These are phyloP conservation scores for Grammomys surdaster DNA, from an alignment of 2,113 vertebrate genomes.

Conservation along the genomic window DNA sequence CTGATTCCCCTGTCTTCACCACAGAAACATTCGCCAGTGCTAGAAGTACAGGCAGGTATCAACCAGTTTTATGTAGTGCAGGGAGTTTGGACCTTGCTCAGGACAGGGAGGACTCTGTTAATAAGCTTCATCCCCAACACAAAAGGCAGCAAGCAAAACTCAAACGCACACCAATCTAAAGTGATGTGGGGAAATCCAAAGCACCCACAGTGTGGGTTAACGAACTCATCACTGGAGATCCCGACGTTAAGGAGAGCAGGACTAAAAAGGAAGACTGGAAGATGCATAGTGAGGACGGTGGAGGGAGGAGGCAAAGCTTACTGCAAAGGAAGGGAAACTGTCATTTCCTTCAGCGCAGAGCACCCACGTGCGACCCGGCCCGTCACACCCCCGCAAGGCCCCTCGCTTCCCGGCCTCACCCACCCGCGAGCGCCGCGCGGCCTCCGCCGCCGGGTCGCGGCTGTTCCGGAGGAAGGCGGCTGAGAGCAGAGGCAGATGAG, in stretches of 20 bases:
- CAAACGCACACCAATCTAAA: neutral
- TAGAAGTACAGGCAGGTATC: neutral
- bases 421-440: neutral
- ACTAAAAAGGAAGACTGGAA: neutral
- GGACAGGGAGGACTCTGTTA: too few species aligned
- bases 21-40: neutral
- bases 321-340: neutral
- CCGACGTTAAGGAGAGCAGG: neutral
- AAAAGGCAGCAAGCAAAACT: neutral
- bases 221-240: neutral
- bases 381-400: conserved; percentile 55
- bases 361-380: neutral
- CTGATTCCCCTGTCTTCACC: neutral
- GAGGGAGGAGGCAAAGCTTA: too few species aligned
- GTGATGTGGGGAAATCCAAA: neutral
- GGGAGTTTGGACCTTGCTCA: neutral
- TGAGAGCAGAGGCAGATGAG: neutral
- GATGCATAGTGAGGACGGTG: neutral
- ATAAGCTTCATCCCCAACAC: too few species aligned
- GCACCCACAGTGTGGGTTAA: neutral
- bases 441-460: neutral
- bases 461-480: neutral
- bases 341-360: neutral
- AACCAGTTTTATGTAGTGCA: neutral
- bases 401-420: neutral